Base-by-base conservation (phyloP, 2,113 vertebrate genomes). In the Antigone vipio region DNA sequence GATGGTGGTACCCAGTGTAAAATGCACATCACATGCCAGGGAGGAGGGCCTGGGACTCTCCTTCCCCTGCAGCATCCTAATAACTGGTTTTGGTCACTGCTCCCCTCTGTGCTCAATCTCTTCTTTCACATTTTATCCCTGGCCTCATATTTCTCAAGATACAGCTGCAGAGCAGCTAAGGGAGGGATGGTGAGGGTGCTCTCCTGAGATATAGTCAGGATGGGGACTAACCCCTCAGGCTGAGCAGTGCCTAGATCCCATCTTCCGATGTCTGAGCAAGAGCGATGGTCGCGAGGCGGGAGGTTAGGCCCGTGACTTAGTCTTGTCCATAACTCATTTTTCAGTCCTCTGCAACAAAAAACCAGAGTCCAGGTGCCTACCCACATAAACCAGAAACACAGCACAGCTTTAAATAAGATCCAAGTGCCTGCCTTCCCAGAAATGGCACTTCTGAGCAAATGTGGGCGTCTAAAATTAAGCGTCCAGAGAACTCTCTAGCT, bases 21-120 rank as follows among this genome's bases (percentile, higher is more conserved):
- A 90, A 50, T 3, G 24, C 4, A 1, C 3, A 44, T 38, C 0
- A 1, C 32, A 42, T 0, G 0, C 27, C 38, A 55, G 49, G 32
- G 50, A 80, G n/a, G 10, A 64, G 47, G n/a, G 72, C 27, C 76
- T 52, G 60, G 47, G 66, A 64, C 64, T 60, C 55, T 42, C 52
- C 64, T 64, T 75, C 27, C 44, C 40, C 69, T 63, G 42, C 67
- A 52, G 20, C 30, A 44, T 14, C 72, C 72, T 32, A 32, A 9
- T 12, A 66, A n/a, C 42, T 22, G 29, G 0, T 24, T 81, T 64
- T 26, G 52, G 84, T 29, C 45, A 80, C 32, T 12, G 4, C 4
- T 78, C 23, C 53, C 12, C 26, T 64, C 42, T 58, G 55, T 34
- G 55, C 22, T 27, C 40, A 49, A 30, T 50, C 55, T 44, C 72